Evolutionary conservation across 2,797 vertebrate genomes (phyloP).

Genomic region (Lutjanus argentimaculatus): DNA sequence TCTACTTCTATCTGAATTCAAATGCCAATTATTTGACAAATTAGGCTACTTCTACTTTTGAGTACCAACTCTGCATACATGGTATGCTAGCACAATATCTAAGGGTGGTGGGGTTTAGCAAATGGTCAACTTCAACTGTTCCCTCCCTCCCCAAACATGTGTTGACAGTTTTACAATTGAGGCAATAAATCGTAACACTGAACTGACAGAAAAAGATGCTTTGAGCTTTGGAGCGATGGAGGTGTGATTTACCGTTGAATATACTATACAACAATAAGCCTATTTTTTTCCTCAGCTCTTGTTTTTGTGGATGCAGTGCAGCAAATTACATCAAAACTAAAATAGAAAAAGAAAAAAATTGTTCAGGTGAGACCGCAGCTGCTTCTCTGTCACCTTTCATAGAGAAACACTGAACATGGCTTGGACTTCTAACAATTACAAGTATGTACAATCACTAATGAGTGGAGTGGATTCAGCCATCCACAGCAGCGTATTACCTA

Average conservation of each 20-base stretch:
- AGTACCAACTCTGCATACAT: too few species aligned
- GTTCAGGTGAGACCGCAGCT: conserved; percentile 28
- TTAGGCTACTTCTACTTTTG: too few species aligned
- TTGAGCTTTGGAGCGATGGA: conserved; percentile 4
- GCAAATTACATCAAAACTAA: conserved; percentile 18
- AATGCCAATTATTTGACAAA: too few species aligned
- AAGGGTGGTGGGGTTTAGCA: background rate
- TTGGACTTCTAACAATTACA: conserved; percentile 43
- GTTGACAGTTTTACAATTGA: conserved; percentile 25
- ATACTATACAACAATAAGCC: conserved; percentile 39
- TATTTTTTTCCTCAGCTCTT: conserved; percentile 19
- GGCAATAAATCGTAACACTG: conserved; percentile 26
- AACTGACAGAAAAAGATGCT: conserved; percentile 26
- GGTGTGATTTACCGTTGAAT: conserved; percentile 11
- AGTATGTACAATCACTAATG: conserved; percentile 64
- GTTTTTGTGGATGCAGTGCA: conserved; percentile 25
- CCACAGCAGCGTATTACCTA: conserved; percentile 36
- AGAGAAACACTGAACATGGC: conserved; percentile 43
- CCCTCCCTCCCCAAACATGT: background rate
- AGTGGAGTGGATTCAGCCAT: conserved; percentile 35
- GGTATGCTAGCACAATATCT: background rate
- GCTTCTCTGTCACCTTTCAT: conserved; percentile 24
- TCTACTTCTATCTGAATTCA: too few species aligned
- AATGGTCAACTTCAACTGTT: conserved; percentile 8
- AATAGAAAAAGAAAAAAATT: conserved; percentile 2